Base-by-base conservation (phyloP, 2,113 vertebrate species). In the Python bivittatus region DNA sequence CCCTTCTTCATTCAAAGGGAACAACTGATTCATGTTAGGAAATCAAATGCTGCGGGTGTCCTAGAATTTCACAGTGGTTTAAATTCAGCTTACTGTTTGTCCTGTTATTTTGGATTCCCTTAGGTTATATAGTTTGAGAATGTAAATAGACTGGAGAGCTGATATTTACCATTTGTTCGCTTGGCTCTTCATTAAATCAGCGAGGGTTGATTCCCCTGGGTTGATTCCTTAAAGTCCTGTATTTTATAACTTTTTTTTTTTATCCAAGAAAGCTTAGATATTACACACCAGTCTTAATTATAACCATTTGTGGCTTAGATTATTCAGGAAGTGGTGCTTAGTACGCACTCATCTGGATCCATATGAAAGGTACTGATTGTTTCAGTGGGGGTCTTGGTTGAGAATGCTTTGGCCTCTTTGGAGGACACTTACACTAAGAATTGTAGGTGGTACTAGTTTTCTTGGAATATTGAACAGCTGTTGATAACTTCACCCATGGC, bases 1-100 rank as follows among this genome's bases (percentile, higher is more conserved):
- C 54, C 58, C 56, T 33, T 2, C 56, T 33, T 84, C 84, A 56
- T 58, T 27, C 86, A 94, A 94, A 93, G 79, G 93, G 52, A 3
- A 0, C 3, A 48, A 61, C 53, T 33, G 92, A 91, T 95, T 88
- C 42, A 52, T 38, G 56, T 84, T 58, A 84, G 54, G 79, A 20
- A 72, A 38, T 72, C 54, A 29, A 25, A 48, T 58, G 42, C 90
- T 84, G 54, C 54, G n/a, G 25, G 20, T 54, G 12, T 90, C 11
- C 79, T 23, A 68, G 61, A 88, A 84, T 89, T 84, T 92, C 88
- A 64, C 42, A 88, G 57, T 64, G 42, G 44, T 22, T 42, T 61
- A 64, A 23, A 25, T 20, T 79, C 33, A 79, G n/a, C 17, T 79
- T 79, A 38, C 15, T 72, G n/a, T 72, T 38, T 72, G 13, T 72